Evolutionary conservation across 2,797 vertebrate species (phyloP).

Genomic region (Sphaeramia orbicularis): DNA sequence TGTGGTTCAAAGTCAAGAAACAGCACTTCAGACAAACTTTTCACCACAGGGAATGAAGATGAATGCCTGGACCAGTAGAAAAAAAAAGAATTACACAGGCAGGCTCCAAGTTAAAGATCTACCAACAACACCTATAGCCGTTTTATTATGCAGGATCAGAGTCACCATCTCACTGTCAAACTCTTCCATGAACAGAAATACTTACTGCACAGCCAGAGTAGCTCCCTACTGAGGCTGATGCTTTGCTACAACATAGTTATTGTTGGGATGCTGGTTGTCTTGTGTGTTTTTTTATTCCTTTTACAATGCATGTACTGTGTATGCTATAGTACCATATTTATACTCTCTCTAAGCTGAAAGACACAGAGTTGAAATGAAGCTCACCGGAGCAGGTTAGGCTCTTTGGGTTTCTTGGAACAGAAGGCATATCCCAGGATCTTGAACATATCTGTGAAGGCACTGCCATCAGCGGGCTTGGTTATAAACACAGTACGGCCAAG

Average conservation of each 20-base stretch:
- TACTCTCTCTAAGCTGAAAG: not conserved
- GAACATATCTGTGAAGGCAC: constrained; percentile 94
- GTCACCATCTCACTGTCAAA: constrained; percentile 22
- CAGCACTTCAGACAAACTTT: constrained; percentile 64
- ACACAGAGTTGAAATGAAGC: not conserved
- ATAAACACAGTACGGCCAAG: constrained; percentile 92
- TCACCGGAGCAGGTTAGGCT: constrained; percentile 84
- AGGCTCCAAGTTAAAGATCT: constrained; percentile 63
- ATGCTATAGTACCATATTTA: not conserved
- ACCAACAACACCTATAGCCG: constrained; percentile 51
- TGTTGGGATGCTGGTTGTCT: constrained; percentile 14
- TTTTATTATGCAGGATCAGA: constrained; percentile 32
- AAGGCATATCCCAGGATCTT: constrained; percentile 90
- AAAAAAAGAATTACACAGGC: constrained; percentile 55
- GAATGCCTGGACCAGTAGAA: constrained; percentile 40
- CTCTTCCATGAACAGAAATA: constrained; percentile 24
- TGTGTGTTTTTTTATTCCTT: constrained; percentile 24
- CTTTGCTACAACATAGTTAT: constrained; percentile 9
- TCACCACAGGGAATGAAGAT: constrained; percentile 61
- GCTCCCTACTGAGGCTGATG: constrained; percentile 11
- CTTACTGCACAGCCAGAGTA: not conserved
- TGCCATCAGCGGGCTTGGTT: constrained; percentile 94
- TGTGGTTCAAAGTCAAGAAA: constrained; percentile 76
- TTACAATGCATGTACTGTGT: not conserved
- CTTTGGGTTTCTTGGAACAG: constrained; percentile 80